Evolutionary conservation across 2,888 invertebrate genomes (phyloP).

Genomic region (Clanis bilineata): DNA sequence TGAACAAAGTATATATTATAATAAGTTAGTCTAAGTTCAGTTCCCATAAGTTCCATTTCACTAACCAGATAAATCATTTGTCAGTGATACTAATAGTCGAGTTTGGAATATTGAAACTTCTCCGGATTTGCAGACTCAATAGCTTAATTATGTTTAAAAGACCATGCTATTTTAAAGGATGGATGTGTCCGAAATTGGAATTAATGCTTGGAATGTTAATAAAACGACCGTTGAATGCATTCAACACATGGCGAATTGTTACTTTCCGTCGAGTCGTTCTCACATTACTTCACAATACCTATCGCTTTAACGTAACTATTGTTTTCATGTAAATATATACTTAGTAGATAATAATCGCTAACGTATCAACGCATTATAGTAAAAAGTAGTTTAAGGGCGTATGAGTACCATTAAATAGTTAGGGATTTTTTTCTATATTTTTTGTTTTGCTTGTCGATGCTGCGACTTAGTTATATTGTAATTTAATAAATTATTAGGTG

Average conservation of each 20-base stretch:
- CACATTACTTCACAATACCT: conserved; percentile 36
- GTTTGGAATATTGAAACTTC: no score
- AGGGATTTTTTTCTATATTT: conserved; percentile 2
- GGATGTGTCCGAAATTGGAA: no score
- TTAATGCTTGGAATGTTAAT: no score
- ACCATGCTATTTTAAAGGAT: no score
- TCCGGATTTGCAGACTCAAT: no score
- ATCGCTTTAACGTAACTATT: conserved; percentile 43
- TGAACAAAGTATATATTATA: no score
- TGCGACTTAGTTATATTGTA: conserved; percentile 7
- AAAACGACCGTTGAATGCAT: not conserved
- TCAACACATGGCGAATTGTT: not conserved
- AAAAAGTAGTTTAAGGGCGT: not conserved
- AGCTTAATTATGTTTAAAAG: no score
- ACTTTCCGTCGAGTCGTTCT: not conserved
- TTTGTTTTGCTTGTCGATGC: not conserved
- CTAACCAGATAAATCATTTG: no score
- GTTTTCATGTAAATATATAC: conserved; percentile 28
- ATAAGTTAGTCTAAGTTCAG: no score
- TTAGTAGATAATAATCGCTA: conserved; percentile 1
- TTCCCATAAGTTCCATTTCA: no score
- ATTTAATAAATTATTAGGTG: conserved; percentile 4
- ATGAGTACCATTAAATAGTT: conserved; percentile 9
- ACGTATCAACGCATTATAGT: conserved; percentile 17
- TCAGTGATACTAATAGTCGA: no score